Evolutionary conservation across 1,140 invertebrate species (phyloP).

Genomic region (Pentalonia nigronervosa): DNA sequence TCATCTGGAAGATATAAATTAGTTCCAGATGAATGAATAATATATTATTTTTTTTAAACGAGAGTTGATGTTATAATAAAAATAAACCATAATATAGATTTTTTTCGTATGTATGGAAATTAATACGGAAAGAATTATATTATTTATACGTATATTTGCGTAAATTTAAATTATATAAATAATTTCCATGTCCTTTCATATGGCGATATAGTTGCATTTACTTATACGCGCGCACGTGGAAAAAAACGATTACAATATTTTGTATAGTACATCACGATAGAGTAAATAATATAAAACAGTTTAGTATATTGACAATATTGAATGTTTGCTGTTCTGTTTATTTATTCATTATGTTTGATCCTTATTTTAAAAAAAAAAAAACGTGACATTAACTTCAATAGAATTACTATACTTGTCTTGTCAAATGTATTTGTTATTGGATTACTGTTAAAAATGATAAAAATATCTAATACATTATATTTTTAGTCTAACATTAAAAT

Average conservation of each 20-base stretch:
- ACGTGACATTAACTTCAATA: neutral
- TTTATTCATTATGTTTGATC: neutral
- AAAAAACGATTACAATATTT: neutral
- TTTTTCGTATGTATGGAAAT: neutral
- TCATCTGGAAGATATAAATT: neutral
- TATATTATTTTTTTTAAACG: neutral
- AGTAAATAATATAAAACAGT: neutral
- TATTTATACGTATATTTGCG: neutral
- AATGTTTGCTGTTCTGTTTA: neutral
- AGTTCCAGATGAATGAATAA: neutral
- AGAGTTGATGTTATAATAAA: neutral
- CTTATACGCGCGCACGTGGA: neutral
- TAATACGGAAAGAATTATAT: neutral
- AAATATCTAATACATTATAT: neutral
- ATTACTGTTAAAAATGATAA: neutral
- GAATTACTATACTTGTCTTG: neutral
- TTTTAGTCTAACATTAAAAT: neutral
- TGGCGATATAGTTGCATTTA: neutral
- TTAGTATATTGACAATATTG: conserved; percentile 10
- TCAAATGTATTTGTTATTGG: neutral
- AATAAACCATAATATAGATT: neutral
- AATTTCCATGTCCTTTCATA: neutral
- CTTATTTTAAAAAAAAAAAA: neutral
- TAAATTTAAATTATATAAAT: neutral
- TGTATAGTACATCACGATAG: neutral